Evolutionary conservation across 1,140 invertebrate species (phyloP).

Genomic region (Aphidius ervi): DNA sequence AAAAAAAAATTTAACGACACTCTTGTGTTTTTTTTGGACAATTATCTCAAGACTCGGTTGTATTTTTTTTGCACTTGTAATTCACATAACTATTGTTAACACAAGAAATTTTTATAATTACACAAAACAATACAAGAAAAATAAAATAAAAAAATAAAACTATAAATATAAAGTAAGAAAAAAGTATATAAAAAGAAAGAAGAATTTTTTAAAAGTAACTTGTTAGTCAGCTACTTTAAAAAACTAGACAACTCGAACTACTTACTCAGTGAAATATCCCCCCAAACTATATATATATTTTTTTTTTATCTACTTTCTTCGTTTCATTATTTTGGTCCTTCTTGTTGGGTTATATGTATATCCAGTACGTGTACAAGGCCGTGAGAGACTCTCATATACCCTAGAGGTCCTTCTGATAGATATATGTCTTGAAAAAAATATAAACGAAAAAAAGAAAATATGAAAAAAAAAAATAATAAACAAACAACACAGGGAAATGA

Average conservation of each 20-base stretch:
- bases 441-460: not conserved
- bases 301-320: slow-evolving; percentile 1
- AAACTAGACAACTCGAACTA: slow-evolving; percentile 29
- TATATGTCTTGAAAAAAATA: not conserved
- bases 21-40: too few species aligned
- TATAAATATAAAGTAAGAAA: slow-evolving; percentile 1
- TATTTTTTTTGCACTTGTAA: too few species aligned
- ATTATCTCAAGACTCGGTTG: too few species aligned
- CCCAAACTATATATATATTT: not conserved
- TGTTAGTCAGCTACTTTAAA: slow-evolving; percentile 32
- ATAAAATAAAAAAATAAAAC: too few species aligned
- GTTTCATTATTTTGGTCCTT: not conserved
- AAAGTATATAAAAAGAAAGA: slow-evolving; percentile 11
- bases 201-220: slow-evolving; percentile 38
- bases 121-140: slow-evolving; percentile 9
- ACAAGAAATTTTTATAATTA: too few species aligned
- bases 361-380: slow-evolving; percentile 2
- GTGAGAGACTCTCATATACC: slow-evolving; percentile 8
- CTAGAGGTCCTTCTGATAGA: slow-evolving; percentile 8
- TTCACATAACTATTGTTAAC: too few species aligned
- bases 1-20: too few species aligned
- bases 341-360: not conserved
- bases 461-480: not conserved
- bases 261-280: not conserved
- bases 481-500: too few species aligned